phyloP scores from a whole-genome alignment of 2,888 invertebrate genomes.

The Dysmachus trigonus region DNA sequence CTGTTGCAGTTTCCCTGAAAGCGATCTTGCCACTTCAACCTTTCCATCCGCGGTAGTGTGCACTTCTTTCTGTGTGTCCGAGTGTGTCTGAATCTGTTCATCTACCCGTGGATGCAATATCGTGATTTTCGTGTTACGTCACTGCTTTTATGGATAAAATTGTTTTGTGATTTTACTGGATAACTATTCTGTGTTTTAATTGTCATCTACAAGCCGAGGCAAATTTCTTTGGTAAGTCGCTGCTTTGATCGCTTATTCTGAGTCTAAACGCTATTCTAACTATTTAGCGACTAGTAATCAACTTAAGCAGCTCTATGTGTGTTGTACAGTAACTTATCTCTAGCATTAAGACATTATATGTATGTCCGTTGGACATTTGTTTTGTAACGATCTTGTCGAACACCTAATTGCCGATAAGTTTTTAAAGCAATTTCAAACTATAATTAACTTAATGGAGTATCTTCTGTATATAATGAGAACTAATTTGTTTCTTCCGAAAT shows the following conservation, averaged over 20 bases:
- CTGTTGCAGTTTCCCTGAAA: conserved; percentile 11
- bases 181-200: conserved; percentile 15
- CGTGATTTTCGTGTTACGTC: conserved; percentile 29
- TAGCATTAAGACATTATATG: conserved; percentile 3
- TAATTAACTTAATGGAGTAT: background rate
- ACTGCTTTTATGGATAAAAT: conserved; percentile 32
- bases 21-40: conserved; percentile 20
- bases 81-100: conserved; percentile 14
- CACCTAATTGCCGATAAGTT: background rate
- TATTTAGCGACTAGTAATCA: background rate
- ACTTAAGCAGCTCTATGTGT: background rate
- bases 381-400: background rate
- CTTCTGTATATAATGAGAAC: background rate
- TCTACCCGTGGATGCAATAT: conserved; percentile 14
- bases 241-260: background rate
- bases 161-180: conserved; percentile 24
- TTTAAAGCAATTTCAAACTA: background rate
- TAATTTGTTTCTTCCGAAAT: background rate
- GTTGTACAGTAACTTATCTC: background rate
- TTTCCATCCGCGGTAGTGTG: conserved; percentile 1
- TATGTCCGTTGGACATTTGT: background rate
- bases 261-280: background rate
- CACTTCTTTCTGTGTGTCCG: background rate
- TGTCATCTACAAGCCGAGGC: background rate
- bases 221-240: conserved; percentile 5